Evolutionary conservation across 2,113 vertebrate species (phyloP), one percentile per base, ranked within the genome.

Genomic region (Phainopepla nitens): DNA sequence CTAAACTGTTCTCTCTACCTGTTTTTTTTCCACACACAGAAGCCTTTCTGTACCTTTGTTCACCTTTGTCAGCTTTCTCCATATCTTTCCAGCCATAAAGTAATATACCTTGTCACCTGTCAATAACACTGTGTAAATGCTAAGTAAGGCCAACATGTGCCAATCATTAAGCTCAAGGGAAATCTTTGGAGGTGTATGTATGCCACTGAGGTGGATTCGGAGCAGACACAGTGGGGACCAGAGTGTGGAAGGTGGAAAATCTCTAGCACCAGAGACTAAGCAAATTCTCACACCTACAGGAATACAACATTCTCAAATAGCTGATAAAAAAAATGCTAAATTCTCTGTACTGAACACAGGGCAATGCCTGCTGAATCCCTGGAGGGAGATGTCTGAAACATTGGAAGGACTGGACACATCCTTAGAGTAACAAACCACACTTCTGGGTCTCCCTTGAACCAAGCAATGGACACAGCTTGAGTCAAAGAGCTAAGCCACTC

Each of bases 11-110:
- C 21, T 44, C 45, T 86, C 65, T 45, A 31, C 13, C 7, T 58
- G 29, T 27, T 93, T 73, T 76, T 56, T 82, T 65, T 22, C 13
- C 27, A 71, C 24, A 41, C 56, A 71, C 56, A 92, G 64, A 84
- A 93, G 56, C 27, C 47, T 68, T 93, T 83, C 82, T 89, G 39
- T 93, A 89, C 91, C 47, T 96, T 93, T 89, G 82, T 70, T 96
- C 76, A 77, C 27, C 68, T 93, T 90, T 89, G 72, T 92, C 89
- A 96, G 76, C 91, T 88, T 94, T 92, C 89, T 88, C 73, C 2
- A 0, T 93, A 91, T 96, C 90, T 93, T 73, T 56, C 57, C 62
- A 77, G 70, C 75, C 66, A 85, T 95, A 85, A 97, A 93, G 61
- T 39, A 76, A 56, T 84, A 72, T 54, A 50, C 58, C 44, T 53